A percentile compares a stretch with the other conserved stretches of the same genome.
Conservation (phyloP, 92 coral and sea anemone species). For the Parazoanthus atlanticus region DNA sequence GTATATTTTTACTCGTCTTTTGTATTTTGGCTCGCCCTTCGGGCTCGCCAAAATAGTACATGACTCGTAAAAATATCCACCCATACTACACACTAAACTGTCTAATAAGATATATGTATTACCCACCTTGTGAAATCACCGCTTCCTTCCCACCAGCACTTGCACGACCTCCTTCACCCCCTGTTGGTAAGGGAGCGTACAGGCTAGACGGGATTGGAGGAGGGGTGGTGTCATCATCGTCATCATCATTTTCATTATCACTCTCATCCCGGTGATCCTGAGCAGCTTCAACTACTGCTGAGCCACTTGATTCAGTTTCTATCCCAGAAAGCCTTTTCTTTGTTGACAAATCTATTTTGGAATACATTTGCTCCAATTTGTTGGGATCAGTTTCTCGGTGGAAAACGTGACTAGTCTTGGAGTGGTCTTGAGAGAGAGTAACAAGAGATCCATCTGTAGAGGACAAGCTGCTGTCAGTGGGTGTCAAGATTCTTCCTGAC, state of each 20-base stretch:
- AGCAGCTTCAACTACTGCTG: background rate
- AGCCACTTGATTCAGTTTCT: background rate
- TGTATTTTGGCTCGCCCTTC: too few species aligned
- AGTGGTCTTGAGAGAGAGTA: background rate
- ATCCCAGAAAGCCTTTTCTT: constrained; percentile 2
- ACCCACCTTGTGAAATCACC: background rate
- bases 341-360: constrained; percentile 12
- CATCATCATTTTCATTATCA: background rate
- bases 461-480: background rate
- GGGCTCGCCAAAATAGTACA: too few species aligned
- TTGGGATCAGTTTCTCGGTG: constrained; percentile 37
- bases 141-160: background rate
- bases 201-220: constrained; percentile 29
- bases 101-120: too few species aligned
- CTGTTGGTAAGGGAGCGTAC: constrained; percentile 26
- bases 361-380: constrained; percentile 35
- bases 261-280: background rate
- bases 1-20: too few species aligned
- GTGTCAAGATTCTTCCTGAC: constrained; percentile 3
- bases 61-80: too few species aligned
- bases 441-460: background rate
- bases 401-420: background rate
- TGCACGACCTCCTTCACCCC: background rate
- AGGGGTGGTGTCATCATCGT: constrained; percentile 9
- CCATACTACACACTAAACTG: too few species aligned